Conservation (phyloP, 2,888 invertebrate genomes). For the Homarus gammarus region DNA sequence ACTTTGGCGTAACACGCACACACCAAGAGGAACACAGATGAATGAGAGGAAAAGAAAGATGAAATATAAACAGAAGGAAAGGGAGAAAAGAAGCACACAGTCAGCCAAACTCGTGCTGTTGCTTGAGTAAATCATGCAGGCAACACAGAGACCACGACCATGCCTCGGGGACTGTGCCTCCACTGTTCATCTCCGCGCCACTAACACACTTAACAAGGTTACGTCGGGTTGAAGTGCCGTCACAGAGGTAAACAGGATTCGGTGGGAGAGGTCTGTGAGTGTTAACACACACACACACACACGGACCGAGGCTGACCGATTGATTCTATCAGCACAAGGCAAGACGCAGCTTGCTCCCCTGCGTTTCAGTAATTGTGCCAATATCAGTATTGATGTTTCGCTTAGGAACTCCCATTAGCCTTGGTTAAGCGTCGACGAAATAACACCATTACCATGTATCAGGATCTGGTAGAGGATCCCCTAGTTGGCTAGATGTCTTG, state of each 20-base stretch:
- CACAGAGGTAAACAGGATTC: not conserved
- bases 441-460: not conserved
- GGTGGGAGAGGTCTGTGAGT: not conserved
- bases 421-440: not conserved
- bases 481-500: too few relatives aligned
- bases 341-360: not conserved
- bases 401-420: not conserved
- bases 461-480: too few relatives aligned
- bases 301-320: too few relatives aligned
- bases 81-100: too few relatives aligned
- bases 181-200: not conserved
- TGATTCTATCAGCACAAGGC: not conserved
- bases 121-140: too few relatives aligned
- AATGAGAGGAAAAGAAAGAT: too few relatives aligned
- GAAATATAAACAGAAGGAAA: too few relatives aligned
- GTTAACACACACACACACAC: not conserved
- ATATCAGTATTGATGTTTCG: slow-evolving; percentile 1
- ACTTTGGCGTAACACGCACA: too few relatives aligned
- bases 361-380: not conserved
- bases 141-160: not conserved
- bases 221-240: not conserved
- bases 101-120: too few relatives aligned
- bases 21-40: too few relatives aligned
- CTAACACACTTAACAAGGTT: slow-evolving; percentile 11
- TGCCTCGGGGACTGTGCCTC: not conserved